phyloP scores from a whole-genome alignment of 2,888 invertebrate genomes.

The Scaptomyza flava region DNA sequence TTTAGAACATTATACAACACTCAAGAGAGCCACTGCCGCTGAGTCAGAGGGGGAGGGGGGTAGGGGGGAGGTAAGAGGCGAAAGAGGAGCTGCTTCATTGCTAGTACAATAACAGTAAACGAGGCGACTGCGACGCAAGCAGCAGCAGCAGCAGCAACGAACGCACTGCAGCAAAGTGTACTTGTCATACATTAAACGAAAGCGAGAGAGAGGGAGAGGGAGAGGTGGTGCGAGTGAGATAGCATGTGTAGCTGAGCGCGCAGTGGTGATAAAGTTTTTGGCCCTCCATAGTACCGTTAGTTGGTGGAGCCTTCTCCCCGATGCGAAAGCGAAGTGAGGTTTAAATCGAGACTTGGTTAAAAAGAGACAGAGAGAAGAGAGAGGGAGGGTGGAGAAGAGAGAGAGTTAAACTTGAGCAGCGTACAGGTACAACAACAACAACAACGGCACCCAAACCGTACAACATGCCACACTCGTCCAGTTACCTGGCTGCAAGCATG shows the following conservation, averaged over 20 bases:
- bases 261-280: constrained; percentile 76
- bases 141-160: constrained; percentile 21
- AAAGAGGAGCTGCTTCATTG: constrained; percentile 25
- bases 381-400: background rate
- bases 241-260: constrained; percentile 49
- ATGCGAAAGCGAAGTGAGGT: constrained; percentile 50
- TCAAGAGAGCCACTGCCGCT: constrained; percentile 77
- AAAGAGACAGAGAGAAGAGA: background rate
- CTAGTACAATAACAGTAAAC: constrained; percentile 68
- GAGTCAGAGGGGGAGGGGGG: constrained; percentile 26
- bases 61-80: background rate
- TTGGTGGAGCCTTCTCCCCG: constrained; percentile 35
- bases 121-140: constrained; percentile 44
- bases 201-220: constrained; percentile 23
- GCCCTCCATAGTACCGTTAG: constrained; percentile 76
- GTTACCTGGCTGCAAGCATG: constrained; percentile 51
- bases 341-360: constrained; percentile 63
- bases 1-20: constrained; percentile 84
- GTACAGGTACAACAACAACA: constrained; percentile 53
- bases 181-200: constrained; percentile 72
- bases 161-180: constrained; percentile 72
- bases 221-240: constrained; percentile 24
- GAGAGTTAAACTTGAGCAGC: constrained; percentile 53
- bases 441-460: constrained; percentile 65
- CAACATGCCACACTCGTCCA: constrained; percentile 56